These are phyloP conservation scores for Lordiphosa fenestrarum DNA, from an alignment of 2,888 invertebrate genomes.

Conservation along the genomic window DNA sequence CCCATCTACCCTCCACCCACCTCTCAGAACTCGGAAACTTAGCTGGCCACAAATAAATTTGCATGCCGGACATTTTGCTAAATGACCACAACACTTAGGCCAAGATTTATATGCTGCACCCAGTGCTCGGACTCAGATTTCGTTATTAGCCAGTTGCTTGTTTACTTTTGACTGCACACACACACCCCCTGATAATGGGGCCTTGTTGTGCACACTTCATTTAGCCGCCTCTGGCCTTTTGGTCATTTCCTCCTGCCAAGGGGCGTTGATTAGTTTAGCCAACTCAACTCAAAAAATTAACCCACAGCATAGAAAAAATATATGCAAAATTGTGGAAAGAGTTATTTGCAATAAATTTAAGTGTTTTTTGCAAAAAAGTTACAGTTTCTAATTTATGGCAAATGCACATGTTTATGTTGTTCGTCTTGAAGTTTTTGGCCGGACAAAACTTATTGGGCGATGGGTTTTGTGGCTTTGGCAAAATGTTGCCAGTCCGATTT, in stretches of 20 bases:
- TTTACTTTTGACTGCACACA: constrained; percentile 63
- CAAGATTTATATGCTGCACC: constrained; percentile 63
- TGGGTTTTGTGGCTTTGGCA: constrained; percentile 56
- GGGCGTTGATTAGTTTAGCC: constrained; percentile 67
- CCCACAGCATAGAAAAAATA: constrained; percentile 9
- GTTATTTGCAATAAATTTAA: constrained; percentile 71
- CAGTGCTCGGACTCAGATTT: constrained; percentile 12
- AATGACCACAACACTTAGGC: constrained; percentile 75
- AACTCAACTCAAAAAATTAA: constrained; percentile 48
- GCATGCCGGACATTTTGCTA: constrained; percentile 66
- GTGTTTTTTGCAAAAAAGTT: constrained; percentile 53
- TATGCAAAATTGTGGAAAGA: constrained; percentile 33
- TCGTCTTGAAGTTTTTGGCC: constrained; percentile 59
- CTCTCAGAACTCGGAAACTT: constrained; percentile 10
- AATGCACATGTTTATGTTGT: constrained; percentile 58
- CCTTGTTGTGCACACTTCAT: constrained; percentile 59
- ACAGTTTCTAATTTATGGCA: constrained; percentile 73
- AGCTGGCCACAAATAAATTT: constrained; percentile 43
- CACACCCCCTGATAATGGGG: constrained; percentile 8
- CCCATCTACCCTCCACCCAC: constrained; percentile 2
- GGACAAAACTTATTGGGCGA: constrained; percentile 55
- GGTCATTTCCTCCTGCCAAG: constrained; percentile 40
- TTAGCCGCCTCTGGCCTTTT: constrained; percentile 46
- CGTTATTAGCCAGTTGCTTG: constrained; percentile 56
- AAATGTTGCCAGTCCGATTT: constrained; percentile 50